These are phyloP conservation scores for Acrocephalus kingi DNA, from an alignment of 2,113 vertebrate genomes.

Conservation along the genomic window DNA sequence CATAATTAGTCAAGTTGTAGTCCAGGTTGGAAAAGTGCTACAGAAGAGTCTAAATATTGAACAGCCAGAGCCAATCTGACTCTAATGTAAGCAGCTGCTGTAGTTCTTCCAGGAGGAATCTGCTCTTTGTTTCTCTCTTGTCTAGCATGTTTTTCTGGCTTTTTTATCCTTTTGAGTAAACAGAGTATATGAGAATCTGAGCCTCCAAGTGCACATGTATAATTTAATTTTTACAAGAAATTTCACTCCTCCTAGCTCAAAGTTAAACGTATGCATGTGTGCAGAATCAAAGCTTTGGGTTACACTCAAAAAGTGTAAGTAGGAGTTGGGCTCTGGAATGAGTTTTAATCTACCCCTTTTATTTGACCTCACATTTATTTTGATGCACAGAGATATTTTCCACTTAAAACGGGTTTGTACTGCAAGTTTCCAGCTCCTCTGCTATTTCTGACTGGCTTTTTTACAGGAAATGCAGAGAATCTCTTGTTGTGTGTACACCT, in stretches of 20 bases:
- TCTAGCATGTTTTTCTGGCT: neutral
- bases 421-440: neutral
- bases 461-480: neutral
- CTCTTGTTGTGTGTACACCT: neutral
- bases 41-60: constrained; percentile 1
- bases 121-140: neutral
- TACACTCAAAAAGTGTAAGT: neutral
- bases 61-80: neutral
- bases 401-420: neutral
- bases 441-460: neutral
- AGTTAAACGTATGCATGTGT: neutral
- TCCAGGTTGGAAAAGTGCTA: neutral
- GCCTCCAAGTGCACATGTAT: neutral
- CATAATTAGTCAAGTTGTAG: neutral
- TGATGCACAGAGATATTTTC: neutral
- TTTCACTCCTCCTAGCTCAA: neutral
- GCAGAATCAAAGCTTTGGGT: neutral
- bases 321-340: neutral
- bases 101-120: neutral
- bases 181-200: neutral
- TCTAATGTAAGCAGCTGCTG: neutral
- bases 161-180: constrained; percentile 3
- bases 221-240: constrained; percentile 25
- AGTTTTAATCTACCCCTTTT: neutral
- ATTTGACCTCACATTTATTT: neutral